Conservation (phyloP, 2,888 invertebrate species). For the Oscheius onirici region DNA sequence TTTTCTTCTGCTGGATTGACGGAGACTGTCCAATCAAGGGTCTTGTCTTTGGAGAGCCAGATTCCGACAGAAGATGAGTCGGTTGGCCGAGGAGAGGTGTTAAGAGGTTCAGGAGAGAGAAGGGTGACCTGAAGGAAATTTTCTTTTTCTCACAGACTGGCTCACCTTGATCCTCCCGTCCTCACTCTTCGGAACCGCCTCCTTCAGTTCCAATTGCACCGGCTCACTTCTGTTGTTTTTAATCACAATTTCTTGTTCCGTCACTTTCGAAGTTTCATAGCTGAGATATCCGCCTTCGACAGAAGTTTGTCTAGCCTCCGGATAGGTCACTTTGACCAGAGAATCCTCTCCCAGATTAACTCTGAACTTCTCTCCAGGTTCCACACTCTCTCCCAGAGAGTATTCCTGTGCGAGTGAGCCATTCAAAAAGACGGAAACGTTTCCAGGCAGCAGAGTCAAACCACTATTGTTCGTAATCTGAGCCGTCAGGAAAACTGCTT, state of each 20-base stretch:
- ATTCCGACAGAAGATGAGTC: too few relatives aligned
- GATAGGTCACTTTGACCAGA: not conserved
- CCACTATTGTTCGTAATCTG: not conserved
- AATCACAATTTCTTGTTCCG: not conserved
- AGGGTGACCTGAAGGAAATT: too few relatives aligned
- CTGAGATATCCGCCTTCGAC: not conserved
- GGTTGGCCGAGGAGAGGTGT: too few relatives aligned
- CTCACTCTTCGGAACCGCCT: not conserved
- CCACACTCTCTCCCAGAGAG: not conserved
- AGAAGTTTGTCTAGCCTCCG: not conserved
- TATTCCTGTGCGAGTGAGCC: not conserved
- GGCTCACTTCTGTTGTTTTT: not conserved
- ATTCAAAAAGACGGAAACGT: not conserved
- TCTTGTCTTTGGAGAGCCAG: too few relatives aligned
- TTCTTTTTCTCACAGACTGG: too few relatives aligned
- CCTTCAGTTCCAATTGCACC: not conserved
- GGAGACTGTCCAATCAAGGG: too few relatives aligned
- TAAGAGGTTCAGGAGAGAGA: too few relatives aligned
- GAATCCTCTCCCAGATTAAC: not conserved
- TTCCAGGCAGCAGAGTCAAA: not conserved
- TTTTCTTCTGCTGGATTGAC: too few relatives aligned
- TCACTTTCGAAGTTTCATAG: not conserved
- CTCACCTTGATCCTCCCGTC: not conserved
- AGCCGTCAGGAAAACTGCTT: not conserved
- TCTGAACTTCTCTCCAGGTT: not conserved